These are phyloP conservation scores for Odontesthes bonariensis DNA, from an alignment of 2,113 vertebrate species.

Conservation along the genomic window DNA sequence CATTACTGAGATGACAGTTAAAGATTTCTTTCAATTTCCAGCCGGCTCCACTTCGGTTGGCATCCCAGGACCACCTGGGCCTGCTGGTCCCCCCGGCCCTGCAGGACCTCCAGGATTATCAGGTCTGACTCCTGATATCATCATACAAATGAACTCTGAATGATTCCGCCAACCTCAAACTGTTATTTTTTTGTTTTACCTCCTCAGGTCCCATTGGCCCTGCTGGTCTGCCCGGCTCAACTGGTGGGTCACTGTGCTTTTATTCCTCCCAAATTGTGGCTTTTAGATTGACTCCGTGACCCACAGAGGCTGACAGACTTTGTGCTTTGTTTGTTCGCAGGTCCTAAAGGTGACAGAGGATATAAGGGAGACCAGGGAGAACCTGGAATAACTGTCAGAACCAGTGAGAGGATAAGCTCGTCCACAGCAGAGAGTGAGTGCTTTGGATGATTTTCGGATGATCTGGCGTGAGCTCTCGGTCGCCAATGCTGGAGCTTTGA, in stretches of 20 bases:
- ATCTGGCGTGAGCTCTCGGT: too few species aligned
- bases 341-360: constrained; percentile 83
- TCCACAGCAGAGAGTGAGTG: constrained; percentile 67
- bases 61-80: constrained; percentile 91
- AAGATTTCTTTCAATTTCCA: constrained; percentile 63
- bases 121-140: constrained; percentile 80
- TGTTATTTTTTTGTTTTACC: background rate
- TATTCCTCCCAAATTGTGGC: background rate
- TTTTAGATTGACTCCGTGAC: background rate
- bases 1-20: background rate
- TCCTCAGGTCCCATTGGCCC: constrained; percentile 90
- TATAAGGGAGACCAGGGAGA: constrained; percentile 86
- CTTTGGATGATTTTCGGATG: background rate
- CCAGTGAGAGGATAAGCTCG: constrained; percentile 64
- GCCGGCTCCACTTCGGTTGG: constrained; percentile 85
- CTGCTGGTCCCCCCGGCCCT: constrained; percentile 88
- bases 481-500: too few species aligned
- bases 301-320: background rate
- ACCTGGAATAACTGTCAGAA: constrained; percentile 65
- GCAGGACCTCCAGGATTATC: constrained; percentile 90
- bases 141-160: background rate
- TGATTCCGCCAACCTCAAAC: background rate
- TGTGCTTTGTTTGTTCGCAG: constrained; percentile 52
- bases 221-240: constrained; percentile 90
- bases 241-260: constrained; percentile 80